A percentile compares a stretch with the other conserved stretches of the same genome.
phyloP scores from a whole-genome alignment of 2,888 invertebrate species.

The Tenodera sinensis region DNA sequence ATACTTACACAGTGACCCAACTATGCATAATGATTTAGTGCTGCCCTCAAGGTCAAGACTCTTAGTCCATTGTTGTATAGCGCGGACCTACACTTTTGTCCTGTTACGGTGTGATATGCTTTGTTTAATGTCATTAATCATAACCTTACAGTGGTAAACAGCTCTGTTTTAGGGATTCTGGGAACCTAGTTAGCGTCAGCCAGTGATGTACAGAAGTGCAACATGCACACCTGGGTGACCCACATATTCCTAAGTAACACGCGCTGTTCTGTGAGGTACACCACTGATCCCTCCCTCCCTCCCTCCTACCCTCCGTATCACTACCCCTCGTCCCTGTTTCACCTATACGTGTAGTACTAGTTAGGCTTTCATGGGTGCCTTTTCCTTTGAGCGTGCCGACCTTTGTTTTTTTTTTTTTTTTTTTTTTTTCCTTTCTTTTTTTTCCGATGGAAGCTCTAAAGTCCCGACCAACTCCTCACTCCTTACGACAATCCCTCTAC shows the following conservation, averaged over 20 bases:
- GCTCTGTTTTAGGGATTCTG: too few species aligned
- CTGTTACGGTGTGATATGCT: too few species aligned
- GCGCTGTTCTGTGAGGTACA: neutral
- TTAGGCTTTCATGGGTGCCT: slow-evolving; percentile 1
- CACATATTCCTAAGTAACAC: neutral
- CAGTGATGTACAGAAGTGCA: too few species aligned
- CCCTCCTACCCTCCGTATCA: too few species aligned
- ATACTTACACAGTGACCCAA: too few species aligned
- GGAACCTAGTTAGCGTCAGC: too few species aligned
- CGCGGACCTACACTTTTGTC: too few species aligned
- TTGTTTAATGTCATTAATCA: too few species aligned
- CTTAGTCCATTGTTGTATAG: too few species aligned
- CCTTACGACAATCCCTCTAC: neutral
- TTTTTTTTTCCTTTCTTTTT: neutral
- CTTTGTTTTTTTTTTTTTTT: neutral
- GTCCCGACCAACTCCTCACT: neutral
- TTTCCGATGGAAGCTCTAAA: neutral
- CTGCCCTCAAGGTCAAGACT: too few species aligned
- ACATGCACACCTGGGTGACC: neutral
- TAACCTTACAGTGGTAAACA: too few species aligned
- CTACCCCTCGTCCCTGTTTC: neutral
- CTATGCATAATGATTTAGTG: too few species aligned
- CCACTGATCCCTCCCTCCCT: neutral
- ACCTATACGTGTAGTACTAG: neutral
- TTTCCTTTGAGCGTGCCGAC: slow-evolving; percentile 7